Base-by-base conservation (phyloP, 1,140 invertebrate species). In the Drosophila kikkawai region DNA sequence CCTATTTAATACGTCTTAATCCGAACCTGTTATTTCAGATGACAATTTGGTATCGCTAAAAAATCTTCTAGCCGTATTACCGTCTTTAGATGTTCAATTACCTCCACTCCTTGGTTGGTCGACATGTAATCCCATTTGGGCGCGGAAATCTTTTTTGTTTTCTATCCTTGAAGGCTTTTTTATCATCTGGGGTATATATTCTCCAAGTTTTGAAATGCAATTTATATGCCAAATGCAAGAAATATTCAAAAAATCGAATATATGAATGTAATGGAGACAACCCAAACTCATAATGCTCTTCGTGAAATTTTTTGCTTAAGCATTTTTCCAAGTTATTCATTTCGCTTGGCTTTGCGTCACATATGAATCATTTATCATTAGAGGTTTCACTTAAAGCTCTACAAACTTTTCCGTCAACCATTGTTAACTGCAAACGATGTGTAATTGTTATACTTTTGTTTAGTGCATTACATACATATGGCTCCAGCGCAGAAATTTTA, bases 341-440 rank as follows among this genome's bases (percentile, higher is more conserved):
- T 15, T 50, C 58, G 9, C 34, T 47, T 5, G 47, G 59, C 34
- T 51, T 63, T 26, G 37, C 34, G 7, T 50, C 11, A 51, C 47
- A 51, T 50, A 63, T 63, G 19, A 50, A 63, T 7, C 60, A 42
- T 26, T 32, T 63, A 41, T 15, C 7, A 9, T 22, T 17, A 29
- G 48, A 32, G 13, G 37, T 39, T 50, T 63, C 22, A 22, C 60
- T 63, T 42, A 63, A 29, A 8, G 45, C 45, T 50, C 13, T 61
- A 39, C 59, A 61, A 5, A 47, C 47, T 37, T 50, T 61, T 4
- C 48, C 47, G 13, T 63, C 60, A 32, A 42, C 60, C 34, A 45
- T 44, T n/a, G 58, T 60, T 29, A 60, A 36, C 8, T 60, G 58
- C 32, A 60, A 48, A 44, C 11, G 9, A 29, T 60, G 32, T 61